Percentiles rank a stretch among this genome's conserved stretches.
phyloP scores from a whole-genome alignment of 2,797 vertebrate genomes.

The Mergus octosetaceus region DNA sequence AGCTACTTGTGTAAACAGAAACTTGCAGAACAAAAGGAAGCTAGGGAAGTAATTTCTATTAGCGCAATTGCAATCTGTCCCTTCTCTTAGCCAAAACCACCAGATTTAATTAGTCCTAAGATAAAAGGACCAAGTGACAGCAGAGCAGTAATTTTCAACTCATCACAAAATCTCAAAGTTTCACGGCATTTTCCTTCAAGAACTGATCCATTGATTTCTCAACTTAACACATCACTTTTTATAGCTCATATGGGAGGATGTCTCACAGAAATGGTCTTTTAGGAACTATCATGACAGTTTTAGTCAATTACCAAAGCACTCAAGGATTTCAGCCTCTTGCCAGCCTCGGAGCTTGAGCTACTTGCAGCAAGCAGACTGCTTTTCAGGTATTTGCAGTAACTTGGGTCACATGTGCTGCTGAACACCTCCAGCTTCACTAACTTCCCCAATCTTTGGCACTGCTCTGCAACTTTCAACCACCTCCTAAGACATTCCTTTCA shows the following conservation, averaged over 20 bases:
- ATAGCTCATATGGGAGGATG: neutral
- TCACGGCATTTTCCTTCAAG: neutral
- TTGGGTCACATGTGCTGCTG: neutral
- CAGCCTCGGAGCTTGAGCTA: neutral
- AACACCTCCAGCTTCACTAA: constrained; percentile 1
- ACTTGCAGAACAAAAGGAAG: neutral
- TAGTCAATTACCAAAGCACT: neutral
- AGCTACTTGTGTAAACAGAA: neutral
- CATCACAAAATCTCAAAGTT: neutral
- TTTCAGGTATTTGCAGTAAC: neutral
- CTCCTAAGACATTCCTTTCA: constrained; percentile 64
- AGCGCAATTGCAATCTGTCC: neutral
- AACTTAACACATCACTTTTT: neutral
- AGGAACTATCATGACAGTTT: neutral
- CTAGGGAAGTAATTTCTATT: neutral
- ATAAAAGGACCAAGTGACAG: constrained; percentile 8
- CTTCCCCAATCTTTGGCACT: neutral
- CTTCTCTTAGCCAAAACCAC: constrained; percentile 19
- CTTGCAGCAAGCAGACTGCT: neutral
- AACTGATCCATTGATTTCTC: neutral
- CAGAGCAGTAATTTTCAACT: neutral
- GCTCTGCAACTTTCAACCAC: constrained; percentile 28
- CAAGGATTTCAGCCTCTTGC: neutral
- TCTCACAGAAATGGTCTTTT: neutral
- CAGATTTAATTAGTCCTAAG: neutral